A percentile compares a stretch with the other conserved stretches of the same genome.
Conservation (phyloP, 2,113 vertebrate genomes). For the Melanerpes formicivorus region DNA sequence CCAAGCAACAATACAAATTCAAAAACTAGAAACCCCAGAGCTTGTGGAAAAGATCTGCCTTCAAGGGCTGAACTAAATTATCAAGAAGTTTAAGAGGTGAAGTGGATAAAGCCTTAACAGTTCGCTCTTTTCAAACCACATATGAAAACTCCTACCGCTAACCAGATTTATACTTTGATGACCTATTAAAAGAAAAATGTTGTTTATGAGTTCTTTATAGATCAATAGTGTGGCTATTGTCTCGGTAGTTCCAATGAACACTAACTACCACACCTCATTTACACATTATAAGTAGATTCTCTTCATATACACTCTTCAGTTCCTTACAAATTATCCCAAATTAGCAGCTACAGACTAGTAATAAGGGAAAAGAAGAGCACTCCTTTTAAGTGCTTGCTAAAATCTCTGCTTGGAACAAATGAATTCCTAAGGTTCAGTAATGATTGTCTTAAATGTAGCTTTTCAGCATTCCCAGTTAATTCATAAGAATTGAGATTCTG, state of each 20-base stretch:
- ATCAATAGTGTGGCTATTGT: constrained; percentile 40
- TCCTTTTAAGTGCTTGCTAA: constrained; percentile 59
- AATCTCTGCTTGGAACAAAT: constrained; percentile 58
- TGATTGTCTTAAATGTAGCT: constrained; percentile 35
- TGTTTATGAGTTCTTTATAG: not conserved
- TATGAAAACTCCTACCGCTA: not conserved
- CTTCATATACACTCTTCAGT: constrained; percentile 48
- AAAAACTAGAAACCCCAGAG: not conserved
- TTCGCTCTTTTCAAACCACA: not conserved
- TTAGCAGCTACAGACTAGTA: constrained; percentile 45
- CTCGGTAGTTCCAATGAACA: constrained; percentile 42
- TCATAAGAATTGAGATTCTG: constrained; percentile 8
- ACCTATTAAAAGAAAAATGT: not conserved
- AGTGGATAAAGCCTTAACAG: not conserved
- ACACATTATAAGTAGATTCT: constrained; percentile 47
- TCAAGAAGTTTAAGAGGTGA: not conserved
- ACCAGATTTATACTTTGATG: not conserved
- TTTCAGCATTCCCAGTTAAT: constrained; percentile 42
- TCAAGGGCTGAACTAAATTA: not conserved
- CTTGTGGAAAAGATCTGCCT: not conserved
- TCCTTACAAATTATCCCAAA: constrained; percentile 63
- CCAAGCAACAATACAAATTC: no score
- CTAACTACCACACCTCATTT: constrained; percentile 48
- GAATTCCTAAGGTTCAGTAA: constrained; percentile 53
- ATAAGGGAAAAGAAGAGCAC: constrained; percentile 51